phyloP scores from a whole-genome alignment of 2,888 invertebrate genomes.

The Athalia circularis region DNA sequence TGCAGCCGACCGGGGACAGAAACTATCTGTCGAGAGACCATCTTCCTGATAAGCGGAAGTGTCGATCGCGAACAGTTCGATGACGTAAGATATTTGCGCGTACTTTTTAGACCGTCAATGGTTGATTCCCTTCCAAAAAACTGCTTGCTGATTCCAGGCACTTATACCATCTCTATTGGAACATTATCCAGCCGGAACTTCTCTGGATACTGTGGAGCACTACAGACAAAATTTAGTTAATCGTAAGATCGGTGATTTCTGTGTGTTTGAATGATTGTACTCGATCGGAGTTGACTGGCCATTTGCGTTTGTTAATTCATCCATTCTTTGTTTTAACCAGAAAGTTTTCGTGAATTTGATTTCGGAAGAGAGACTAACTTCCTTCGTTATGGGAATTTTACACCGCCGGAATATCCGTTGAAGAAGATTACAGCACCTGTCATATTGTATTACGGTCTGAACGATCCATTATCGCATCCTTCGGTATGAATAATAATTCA shows the following conservation, averaged over 20 bases:
- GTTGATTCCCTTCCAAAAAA: neutral
- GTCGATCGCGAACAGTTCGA: slow-evolving; percentile 60
- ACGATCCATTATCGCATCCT: slow-evolving; percentile 77
- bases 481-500: slow-evolving; percentile 52
- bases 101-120: neutral
- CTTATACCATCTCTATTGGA: slow-evolving; percentile 58
- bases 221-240: slow-evolving; percentile 64
- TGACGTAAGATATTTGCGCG: slow-evolving; percentile 55
- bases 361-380: neutral
- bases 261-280: neutral
- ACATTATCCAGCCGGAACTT: slow-evolving; percentile 66
- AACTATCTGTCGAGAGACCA: slow-evolving; percentile 57
- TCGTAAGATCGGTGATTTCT: slow-evolving; percentile 46
- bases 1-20: slow-evolving; percentile 58
- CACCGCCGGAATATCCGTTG: slow-evolving; percentile 74
- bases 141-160: slow-evolving; percentile 50
- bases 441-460: slow-evolving; percentile 75
- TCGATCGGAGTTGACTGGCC: neutral
- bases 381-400: slow-evolving; percentile 18
- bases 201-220: slow-evolving; percentile 62
- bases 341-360: slow-evolving; percentile 27
- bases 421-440: slow-evolving; percentile 74
- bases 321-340: neutral
- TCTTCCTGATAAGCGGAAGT: slow-evolving; percentile 58
- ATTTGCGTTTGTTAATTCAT: neutral